A percentile compares a stretch with the other conserved stretches of the same genome.
Evolutionary conservation across 2,113 vertebrate genomes (phyloP).

Genomic region (Esox niger): DNA sequence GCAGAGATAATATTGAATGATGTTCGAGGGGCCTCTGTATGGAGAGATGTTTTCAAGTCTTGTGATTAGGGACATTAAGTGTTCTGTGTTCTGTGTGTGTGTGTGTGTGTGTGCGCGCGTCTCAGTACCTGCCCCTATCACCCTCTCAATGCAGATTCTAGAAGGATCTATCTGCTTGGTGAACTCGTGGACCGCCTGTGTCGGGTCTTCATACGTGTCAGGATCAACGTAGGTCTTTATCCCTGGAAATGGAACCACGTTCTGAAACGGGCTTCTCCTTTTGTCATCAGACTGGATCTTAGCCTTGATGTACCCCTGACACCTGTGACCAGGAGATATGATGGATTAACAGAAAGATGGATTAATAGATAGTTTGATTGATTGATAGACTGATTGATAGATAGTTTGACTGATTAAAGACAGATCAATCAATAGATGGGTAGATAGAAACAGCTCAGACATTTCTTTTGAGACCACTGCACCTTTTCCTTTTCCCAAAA

Average conservation of each 20-base stretch:
- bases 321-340: constrained; percentile 76
- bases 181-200: constrained; percentile 95
- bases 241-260: constrained; percentile 89
- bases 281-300: constrained; percentile 98
- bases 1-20: no score
- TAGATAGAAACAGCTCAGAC: no score
- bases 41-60: no score
- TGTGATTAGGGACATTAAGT: no score
- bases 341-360: no score
- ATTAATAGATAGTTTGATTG: no score
- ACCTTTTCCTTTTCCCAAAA: no score
- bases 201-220: constrained; percentile 94
- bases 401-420: no score
- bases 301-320: constrained; percentile 96
- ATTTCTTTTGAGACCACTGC: no score
- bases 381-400: no score
- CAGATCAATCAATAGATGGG: no score
- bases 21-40: no score
- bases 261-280: constrained; percentile 87
- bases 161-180: constrained; percentile 96
- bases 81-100: background rate
- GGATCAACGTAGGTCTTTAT: constrained; percentile 96
- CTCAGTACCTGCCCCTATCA: background rate
- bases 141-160: constrained; percentile 92
- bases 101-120: background rate